phyloP scores from a whole-genome alignment of 2,797 vertebrate genomes.

The Lagorchestes hirsutus region DNA sequence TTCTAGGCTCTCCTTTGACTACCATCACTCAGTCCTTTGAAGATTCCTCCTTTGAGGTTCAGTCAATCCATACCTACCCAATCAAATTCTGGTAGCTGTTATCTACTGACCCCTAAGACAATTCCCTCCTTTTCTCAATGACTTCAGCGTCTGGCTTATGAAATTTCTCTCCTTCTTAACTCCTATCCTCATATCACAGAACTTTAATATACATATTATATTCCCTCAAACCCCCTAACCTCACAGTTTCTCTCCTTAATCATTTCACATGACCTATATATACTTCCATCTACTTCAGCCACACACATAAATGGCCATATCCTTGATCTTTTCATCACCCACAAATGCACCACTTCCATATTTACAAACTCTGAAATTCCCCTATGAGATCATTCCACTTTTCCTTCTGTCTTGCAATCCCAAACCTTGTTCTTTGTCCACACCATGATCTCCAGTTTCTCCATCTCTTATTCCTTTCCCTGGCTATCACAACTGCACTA shows the following conservation, averaged over 20 bases:
- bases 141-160: background rate
- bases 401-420: background rate
- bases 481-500: background rate
- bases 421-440: background rate
- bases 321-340: background rate
- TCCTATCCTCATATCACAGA: background rate
- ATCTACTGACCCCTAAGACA: background rate
- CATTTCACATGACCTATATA: background rate
- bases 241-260: background rate
- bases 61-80: background rate
- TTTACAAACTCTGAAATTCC: too few species aligned
- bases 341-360: background rate
- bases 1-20: background rate
- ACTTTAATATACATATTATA: background rate
- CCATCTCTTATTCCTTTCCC: background rate
- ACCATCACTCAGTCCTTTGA: background rate
- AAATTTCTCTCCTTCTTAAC: background rate
- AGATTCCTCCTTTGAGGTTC: background rate
- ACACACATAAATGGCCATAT: background rate
- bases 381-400: too few species aligned
- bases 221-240: background rate
- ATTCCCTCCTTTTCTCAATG: background rate
- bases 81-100: background rate
- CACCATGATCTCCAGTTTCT: background rate
- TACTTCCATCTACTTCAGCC: background rate